Base-by-base conservation (phyloP, 2,113 vertebrate genomes). In the Pyrgilauda ruficollis region DNA sequence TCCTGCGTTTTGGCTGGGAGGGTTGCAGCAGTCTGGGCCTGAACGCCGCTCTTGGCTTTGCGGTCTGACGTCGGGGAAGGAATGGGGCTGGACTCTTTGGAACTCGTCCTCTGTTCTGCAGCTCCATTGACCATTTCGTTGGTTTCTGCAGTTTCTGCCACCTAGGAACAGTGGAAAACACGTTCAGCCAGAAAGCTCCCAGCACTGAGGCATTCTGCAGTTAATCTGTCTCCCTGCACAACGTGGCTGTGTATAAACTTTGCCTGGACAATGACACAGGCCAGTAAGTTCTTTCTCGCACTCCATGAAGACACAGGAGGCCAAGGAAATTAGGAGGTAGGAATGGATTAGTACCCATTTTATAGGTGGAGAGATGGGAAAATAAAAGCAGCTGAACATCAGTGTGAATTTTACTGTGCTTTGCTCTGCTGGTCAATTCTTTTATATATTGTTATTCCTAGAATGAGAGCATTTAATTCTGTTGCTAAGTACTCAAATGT, bases 81-180 rank as follows among this genome's bases (percentile, higher is more conserved):
- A 89, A 98, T 73, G 3, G 99, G 99, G 83, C 99, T 99, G 27
- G 99, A 97, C 93, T 99, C 99, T 94, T 99, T 99, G 1, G 99
- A 99, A 97, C 99, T 98, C 4, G 98, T 98, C 95, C 98, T 98
- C 74, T 98, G 98, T 39, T 99, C 99, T 3, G 98, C 97, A 49
- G 99, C 98, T 15, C 99, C 99, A 7, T 99, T 99, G 96, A 99
- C 98, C 97, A 99, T 98, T 52, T 99, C 98, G 0, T 91, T 98
- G 4, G 97, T 98, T 30, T 99, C 99, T 80, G 97, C 94, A 2
- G 94, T 98, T 44, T 99, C 98, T 97, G 96, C 98, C 98, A 98
- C 97, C 98, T 98, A 86, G 90, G 96, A 95, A 97, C 74, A 97
- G 96, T 3, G 46, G 91, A 88, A 67, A 94, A 62, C 59, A 58